Base-by-base conservation (phyloP, 2,888 invertebrate species). In the Julus scanicus region DNA sequence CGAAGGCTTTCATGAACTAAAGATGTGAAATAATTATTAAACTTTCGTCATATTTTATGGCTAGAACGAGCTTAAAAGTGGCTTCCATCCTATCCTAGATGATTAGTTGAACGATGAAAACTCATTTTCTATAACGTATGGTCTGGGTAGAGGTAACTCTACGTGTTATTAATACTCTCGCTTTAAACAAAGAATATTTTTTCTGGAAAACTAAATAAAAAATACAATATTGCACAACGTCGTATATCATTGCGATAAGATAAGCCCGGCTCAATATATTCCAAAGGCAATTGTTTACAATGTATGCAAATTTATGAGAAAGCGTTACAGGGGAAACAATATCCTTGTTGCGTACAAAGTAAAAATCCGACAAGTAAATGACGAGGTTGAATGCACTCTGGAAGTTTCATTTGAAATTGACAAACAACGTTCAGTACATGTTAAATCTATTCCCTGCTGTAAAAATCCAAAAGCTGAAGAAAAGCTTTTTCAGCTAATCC, bases 11-110 rank as follows among this genome's bases (percentile, higher is more conserved):
- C 63, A 6, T 8, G 20, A 71, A 29, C 71, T 71, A 71, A 63
- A 71, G 71, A 71, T n/a, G 71, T 11, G 29, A 71, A 71, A 71
- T 71, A 71, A 71, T 71, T 71, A 71, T 71, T 29, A 71, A 71
- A 71, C 71, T 71, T 71, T 71, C 5, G 71, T 11, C 71, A 71
- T 71, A 71, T 71, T 71, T 71, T 71, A 71, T 9, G 71, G 71
- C 11, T 29, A 29, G 29, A 9, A 29, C 6, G 29, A 29, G 71
- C 71, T 71, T 71, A 71, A 71, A 29, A 71, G 29, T 29, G 9
- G 29, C 71, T 71, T 71, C n/a, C 71, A 71, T 71, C 71, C 29
- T 11, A 71, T 71, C 71, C 71, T 3, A 8, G n/a, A 71, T 29
- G 71, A 71, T 71, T 71, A 71, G n/a, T 29, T 29, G 71, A 29